These are phyloP conservation scores for Apaloderma vittatum DNA, from an alignment of 2,113 vertebrate species.

Conservation along the genomic window DNA sequence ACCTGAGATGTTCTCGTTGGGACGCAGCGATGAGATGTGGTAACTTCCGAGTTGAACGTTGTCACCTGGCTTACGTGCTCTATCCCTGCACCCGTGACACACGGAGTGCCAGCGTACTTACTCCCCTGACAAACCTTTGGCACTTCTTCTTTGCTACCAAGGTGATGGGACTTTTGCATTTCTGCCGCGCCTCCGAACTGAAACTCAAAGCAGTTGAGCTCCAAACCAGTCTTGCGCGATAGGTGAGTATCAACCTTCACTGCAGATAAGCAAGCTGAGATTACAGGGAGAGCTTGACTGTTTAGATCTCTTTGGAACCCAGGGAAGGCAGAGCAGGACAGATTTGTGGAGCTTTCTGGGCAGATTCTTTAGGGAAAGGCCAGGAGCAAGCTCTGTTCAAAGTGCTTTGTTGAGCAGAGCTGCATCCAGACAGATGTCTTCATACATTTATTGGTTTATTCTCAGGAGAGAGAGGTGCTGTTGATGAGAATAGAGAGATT, in stretches of 20 bases:
- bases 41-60: neutral
- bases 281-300: neutral
- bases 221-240: neutral
- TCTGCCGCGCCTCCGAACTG: neutral
- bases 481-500: neutral
- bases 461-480: neutral
- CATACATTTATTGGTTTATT: neutral
- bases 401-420: neutral
- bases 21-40: neutral
- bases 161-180: neutral
- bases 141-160: neutral
- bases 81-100: neutral
- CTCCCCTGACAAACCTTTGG: neutral
- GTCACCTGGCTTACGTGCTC: neutral
- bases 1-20: neutral
- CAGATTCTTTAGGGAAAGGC: neutral
- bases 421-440: neutral
- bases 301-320: neutral
- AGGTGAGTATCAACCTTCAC: neutral
- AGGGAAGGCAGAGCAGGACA: accelerated
- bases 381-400: neutral
- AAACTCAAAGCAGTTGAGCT: neutral
- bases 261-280: neutral
- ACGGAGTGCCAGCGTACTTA: accelerated
- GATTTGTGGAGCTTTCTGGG: neutral